Percentiles rank a stretch among this genome's conserved stretches.
Conservation (phyloP, 2,888 invertebrate genomes). For the Lochmaea capreae region DNA sequence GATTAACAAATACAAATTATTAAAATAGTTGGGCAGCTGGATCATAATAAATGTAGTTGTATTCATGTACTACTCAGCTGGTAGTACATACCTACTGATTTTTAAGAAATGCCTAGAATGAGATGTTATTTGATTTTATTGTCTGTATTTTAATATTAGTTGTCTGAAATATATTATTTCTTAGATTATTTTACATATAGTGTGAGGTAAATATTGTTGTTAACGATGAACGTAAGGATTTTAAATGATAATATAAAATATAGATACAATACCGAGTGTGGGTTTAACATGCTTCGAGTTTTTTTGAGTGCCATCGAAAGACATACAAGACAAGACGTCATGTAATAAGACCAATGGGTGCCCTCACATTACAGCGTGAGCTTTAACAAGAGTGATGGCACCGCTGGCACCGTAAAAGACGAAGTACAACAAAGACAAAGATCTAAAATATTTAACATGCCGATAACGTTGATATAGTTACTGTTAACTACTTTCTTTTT, state of each 20-base stretch:
- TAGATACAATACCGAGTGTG: not conserved
- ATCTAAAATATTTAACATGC: slow-evolving; percentile 9
- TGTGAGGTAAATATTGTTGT: not conserved
- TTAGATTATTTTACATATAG: not conserved
- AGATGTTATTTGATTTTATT: not conserved
- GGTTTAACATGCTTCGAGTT: not conserved
- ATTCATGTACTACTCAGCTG: slow-evolving; percentile 5
- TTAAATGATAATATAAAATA: slow-evolving; percentile 1
- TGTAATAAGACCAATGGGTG: slow-evolving; percentile 7
- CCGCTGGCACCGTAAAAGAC: slow-evolving; percentile 4
- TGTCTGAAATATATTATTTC: too few relatives aligned
- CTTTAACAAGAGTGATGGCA: slow-evolving; percentile 1
- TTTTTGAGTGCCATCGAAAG: not conserved
- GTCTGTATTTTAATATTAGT: not conserved
- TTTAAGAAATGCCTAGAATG: not conserved
- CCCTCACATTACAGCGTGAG: not conserved
- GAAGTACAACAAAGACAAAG: slow-evolving; percentile 4
- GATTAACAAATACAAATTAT: not conserved
- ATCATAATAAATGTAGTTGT: not conserved
- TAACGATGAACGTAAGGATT: not conserved
- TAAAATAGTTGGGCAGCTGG: not conserved
- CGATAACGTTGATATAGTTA: not conserved
- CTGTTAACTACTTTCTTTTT: not conserved
- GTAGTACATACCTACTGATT: slow-evolving; percentile 10
- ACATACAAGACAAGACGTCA: not conserved